Conservation (phyloP, 2,113 vertebrate genomes). For the Peromyscus polionotus region DNA sequence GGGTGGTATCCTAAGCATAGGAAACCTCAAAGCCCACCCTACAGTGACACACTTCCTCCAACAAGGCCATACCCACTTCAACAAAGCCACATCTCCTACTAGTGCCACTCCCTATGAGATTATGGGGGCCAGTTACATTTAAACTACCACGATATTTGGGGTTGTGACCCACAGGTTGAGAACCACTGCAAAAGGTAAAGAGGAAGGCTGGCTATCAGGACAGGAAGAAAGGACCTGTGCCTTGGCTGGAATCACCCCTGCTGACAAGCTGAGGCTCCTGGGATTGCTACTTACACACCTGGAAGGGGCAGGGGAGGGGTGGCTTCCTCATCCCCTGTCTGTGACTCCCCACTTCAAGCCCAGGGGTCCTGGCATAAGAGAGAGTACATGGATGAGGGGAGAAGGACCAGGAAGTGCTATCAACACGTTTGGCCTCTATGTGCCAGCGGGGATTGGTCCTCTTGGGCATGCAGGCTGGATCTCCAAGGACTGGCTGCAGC, state of each 20-base stretch:
- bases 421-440: not conserved
- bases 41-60: not conserved
- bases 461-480: conserved; percentile 7
- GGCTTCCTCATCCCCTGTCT: not conserved
- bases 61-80: not conserved
- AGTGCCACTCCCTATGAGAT: not conserved
- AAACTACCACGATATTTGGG: not conserved
- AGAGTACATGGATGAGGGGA: not conserved
- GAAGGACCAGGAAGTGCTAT: not conserved
- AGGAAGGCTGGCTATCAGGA: not conserved
- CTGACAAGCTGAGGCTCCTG: not conserved
- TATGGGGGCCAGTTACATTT: not conserved
- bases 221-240: not conserved
- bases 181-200: not conserved
- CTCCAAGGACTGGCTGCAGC: not conserved
- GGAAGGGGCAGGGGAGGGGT: not conserved
- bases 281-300: accelerated
- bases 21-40: not conserved
- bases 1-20: not conserved
- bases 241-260: not conserved
- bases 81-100: not conserved
- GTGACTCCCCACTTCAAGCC: not conserved
- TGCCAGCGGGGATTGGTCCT: not conserved
- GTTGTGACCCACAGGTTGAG: not conserved
- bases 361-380: not conserved